phyloP scores from a whole-genome alignment of 2,797 vertebrate genomes.

The Pampus argenteus region DNA sequence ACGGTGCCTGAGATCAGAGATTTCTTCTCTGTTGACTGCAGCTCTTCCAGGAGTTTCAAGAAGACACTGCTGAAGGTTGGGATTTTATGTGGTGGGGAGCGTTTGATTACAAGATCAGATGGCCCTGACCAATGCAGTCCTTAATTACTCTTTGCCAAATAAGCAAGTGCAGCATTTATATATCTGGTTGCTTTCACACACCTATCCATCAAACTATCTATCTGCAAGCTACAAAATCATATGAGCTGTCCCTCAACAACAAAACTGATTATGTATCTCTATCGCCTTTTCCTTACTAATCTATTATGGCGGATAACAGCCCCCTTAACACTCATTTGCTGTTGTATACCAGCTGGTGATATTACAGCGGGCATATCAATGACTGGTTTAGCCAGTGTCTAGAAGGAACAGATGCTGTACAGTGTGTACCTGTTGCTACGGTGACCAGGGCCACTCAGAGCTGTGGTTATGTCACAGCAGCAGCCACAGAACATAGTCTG shows the following conservation, averaged over 20 bases:
- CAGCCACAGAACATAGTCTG: constrained; percentile 39
- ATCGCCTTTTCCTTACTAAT: constrained; percentile 44
- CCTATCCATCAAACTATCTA: neutral
- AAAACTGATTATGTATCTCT: constrained; percentile 29
- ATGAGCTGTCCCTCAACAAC: constrained; percentile 8
- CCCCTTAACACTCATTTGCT: constrained; percentile 8
- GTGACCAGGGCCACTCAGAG: constrained; percentile 67
- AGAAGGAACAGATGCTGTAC: constrained; percentile 75
- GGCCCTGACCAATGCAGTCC: constrained; percentile 27
- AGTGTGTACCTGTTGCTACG: constrained; percentile 80
- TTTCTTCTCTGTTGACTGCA: constrained; percentile 57
- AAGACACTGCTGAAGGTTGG: constrained; percentile 32
- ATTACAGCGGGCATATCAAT: constrained; percentile 65
- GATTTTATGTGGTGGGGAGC: neutral
- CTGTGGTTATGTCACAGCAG: constrained; percentile 74
- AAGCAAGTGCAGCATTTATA: constrained; percentile 26
- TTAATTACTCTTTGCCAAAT: constrained; percentile 1
- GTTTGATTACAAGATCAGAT: constrained; percentile 51
- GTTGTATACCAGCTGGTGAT: constrained; percentile 48
- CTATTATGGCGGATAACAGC: constrained; percentile 22
- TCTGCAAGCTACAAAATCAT: constrained; percentile 41
- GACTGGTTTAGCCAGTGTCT: constrained; percentile 59
- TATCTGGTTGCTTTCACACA: constrained; percentile 13
- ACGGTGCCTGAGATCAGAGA: constrained; percentile 45
- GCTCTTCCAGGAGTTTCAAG: constrained; percentile 47